Conservation (phyloP, 2,888 invertebrate species). For the Crepidodera aurea region DNA sequence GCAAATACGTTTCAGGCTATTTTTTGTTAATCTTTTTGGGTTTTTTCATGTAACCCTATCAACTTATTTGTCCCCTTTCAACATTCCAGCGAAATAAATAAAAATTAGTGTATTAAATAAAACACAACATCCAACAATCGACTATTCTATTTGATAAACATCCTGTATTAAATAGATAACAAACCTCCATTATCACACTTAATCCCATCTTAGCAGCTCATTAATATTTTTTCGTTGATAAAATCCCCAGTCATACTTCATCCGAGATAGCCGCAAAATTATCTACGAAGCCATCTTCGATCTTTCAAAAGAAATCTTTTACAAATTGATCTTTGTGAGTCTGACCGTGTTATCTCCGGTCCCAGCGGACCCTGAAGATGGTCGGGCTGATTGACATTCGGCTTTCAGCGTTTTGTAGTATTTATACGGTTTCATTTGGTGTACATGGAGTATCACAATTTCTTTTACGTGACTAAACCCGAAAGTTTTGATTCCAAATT, state of each 20-base stretch:
- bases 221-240: conserved; percentile 17
- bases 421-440: not conserved
- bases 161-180: conserved; percentile 17
- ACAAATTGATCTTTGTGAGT: conserved; percentile 21
- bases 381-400: conserved; percentile 15
- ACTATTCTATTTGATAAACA: conserved; percentile 12
- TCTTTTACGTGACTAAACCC: no score
- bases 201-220: conserved; percentile 16
- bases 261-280: conserved; percentile 4
- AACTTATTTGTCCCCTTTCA: no score
- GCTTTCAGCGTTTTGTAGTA: no score
- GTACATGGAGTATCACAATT: no score
- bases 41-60: no score
- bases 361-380: conserved; percentile 16
- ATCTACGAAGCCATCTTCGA: conserved; percentile 10
- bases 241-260: conserved; percentile 9
- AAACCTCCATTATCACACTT: conserved; percentile 11
- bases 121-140: not conserved
- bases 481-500: no score
- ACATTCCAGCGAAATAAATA: no score
- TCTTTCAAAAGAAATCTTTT: conserved; percentile 17
- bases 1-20: no score
- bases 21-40: no score
- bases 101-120: not conserved
- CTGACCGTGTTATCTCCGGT: conserved; percentile 4